These are phyloP conservation scores for Pollicipes pollicipes DNA, from an alignment of 1,140 invertebrate species.

Conservation along the genomic window DNA sequence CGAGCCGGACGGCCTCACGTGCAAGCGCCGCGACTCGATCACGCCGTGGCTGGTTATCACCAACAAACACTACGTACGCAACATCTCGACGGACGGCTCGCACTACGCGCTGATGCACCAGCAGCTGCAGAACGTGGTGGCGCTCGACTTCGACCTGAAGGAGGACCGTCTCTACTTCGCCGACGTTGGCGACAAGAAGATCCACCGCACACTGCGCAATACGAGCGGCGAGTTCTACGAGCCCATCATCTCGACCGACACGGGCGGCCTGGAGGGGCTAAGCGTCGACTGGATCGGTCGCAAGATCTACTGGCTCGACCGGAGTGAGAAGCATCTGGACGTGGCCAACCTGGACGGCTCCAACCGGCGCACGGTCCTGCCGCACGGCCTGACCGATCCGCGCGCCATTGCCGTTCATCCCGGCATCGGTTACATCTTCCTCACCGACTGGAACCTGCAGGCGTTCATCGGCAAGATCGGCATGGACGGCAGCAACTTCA, in stretches of 20 bases:
- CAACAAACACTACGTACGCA: constrained; percentile 94
- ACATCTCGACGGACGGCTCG: constrained; percentile 75
- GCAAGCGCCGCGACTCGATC: constrained; percentile 64
- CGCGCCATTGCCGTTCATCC: constrained; percentile 88
- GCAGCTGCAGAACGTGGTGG: constrained; percentile 90
- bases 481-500: constrained; percentile 88
- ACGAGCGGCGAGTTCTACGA: too few relatives aligned
- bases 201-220: too few relatives aligned
- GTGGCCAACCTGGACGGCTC: constrained; percentile 81
- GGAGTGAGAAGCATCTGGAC: constrained; percentile 82
- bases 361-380: constrained; percentile 66
- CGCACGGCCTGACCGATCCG: constrained; percentile 67
- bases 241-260: constrained; percentile 76
- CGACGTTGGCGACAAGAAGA: constrained; percentile 84
- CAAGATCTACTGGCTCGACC: constrained; percentile 94
- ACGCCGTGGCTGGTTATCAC: constrained; percentile 88
- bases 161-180: constrained; percentile 55
- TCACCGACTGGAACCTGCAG: constrained; percentile 84
- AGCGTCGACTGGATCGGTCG: constrained; percentile 90
- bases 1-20: constrained; percentile 63
- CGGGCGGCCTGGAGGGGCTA: constrained; percentile 87
- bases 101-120: constrained; percentile 77
- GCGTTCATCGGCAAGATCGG: constrained; percentile 36
- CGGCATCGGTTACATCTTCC: constrained; percentile 82
- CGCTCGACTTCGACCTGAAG: constrained; percentile 22